Base-by-base conservation (phyloP, 2,797 vertebrate genomes). In the Thaleichthys pacificus region DNA sequence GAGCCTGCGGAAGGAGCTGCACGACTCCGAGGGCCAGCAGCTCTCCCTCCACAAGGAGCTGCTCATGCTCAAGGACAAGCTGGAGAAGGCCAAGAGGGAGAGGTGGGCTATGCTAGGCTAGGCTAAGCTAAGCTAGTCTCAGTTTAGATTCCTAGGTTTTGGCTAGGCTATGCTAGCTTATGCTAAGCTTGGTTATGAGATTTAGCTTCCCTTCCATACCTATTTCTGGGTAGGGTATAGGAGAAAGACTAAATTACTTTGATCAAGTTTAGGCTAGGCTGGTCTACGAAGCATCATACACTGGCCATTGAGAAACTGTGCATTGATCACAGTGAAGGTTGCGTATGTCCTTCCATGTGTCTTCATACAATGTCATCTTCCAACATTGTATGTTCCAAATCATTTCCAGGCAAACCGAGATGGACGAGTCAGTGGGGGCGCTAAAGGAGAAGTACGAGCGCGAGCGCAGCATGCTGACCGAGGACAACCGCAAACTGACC, bases 401-500 rank as follows among this genome's bases (percentile, higher is more conserved):
- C 32, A 12, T 17, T 2, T 30, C 1, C 88, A 99, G 97, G 81
- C 96, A 94, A 78, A 91, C 65, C 0, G 97, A 98, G 88, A 88
- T 95, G 91, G 95, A 99, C 14, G 97, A 98, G 76, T 89, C 93
- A 0, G 69, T 97, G 0, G 87, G 92, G 5, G 82, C 90, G 0
- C 77, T 96, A 68, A 97, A 94, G 77, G 95, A 97, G 0, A 97
- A 97, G 70, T 92, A 94, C 0, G 97, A 98, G 4, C 91, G 96
- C 3, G 97, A 99, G 42, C 91, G 94, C 69, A 90, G 86, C 2
- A 85, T 95, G 79, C 92, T 98, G 63, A 90, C 88, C 0, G 95
- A 97, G 38, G 97, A 99, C 14, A 98, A 96, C 90, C 95, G 91
- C 73, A 97, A 97, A 77, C 82, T 99, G 73, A 93, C 92, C 0